phyloP scores from a whole-genome alignment of 2,888 invertebrate species.

The Tetheella fluctuosa region DNA sequence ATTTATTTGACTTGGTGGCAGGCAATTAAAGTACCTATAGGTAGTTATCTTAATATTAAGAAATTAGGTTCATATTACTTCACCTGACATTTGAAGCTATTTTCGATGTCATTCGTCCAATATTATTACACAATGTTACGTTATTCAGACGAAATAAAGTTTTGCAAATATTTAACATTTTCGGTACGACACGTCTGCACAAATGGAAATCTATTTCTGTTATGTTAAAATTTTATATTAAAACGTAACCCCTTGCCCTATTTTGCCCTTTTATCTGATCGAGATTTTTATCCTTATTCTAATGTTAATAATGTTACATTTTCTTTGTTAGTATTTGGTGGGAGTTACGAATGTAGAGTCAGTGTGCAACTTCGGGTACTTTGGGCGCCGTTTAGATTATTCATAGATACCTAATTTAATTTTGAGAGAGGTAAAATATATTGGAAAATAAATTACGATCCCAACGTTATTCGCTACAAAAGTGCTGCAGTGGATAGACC shows the following conservation, averaged over 20 bases:
- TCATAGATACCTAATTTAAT: too few species aligned
- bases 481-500: too few species aligned
- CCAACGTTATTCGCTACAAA: too few species aligned
- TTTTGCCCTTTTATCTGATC: neutral
- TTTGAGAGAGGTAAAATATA: too few species aligned
- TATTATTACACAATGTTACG: neutral
- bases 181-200: neutral
- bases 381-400: too few species aligned
- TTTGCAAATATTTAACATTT: slow-evolving; percentile 10
- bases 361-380: neutral
- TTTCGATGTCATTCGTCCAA: neutral
- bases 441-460: too few species aligned
- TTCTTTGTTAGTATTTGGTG: neutral
- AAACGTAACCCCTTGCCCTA: neutral
- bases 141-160: neutral
- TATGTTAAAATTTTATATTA: neutral
- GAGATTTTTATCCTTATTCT: neutral
- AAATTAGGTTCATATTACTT: neutral
- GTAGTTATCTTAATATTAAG: too few species aligned
- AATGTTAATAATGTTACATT: neutral
- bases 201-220: neutral
- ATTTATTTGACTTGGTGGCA: too few species aligned
- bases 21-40: too few species aligned
- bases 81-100: neutral
- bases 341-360: neutral